Conservation (phyloP, 2,113 vertebrate genomes). For the Tonatia bakeri region DNA sequence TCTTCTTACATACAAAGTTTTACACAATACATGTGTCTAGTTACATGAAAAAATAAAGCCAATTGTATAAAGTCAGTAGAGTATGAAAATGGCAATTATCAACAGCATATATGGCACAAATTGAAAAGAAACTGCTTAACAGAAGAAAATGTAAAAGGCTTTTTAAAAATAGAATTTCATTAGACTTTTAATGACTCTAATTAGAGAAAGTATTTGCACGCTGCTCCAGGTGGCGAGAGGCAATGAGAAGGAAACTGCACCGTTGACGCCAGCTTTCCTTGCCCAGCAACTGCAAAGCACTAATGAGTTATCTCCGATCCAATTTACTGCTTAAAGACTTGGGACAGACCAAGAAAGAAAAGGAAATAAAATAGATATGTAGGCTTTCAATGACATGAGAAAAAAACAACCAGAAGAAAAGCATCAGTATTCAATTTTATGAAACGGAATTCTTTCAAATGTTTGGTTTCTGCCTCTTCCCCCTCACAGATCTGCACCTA, state of each 20-base stretch:
- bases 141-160: slow-evolving; percentile 31
- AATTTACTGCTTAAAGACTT: slow-evolving; percentile 2
- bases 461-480: background rate
- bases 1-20: slow-evolving; percentile 27
- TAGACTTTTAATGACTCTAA: slow-evolving; percentile 35
- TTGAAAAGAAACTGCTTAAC: slow-evolving; percentile 32
- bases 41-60: slow-evolving; percentile 15
- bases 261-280: background rate
- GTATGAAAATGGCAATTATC: background rate
- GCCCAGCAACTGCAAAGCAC: background rate
- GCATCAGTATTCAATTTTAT: background rate
- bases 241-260: background rate
- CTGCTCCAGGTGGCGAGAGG: background rate
- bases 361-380: background rate
- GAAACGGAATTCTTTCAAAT: background rate
- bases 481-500: background rate
- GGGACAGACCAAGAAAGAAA: background rate
- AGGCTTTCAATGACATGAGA: background rate
- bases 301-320: slow-evolving; percentile 24
- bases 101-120: background rate
- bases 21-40: background rate
- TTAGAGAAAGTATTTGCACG: slow-evolving; percentile 12
- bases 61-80: background rate
- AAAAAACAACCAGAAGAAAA: slow-evolving; percentile 2
- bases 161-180: slow-evolving; percentile 36